phyloP scores from a whole-genome alignment of 2,888 invertebrate genomes.

The Oxyteleia sp. region DNA sequence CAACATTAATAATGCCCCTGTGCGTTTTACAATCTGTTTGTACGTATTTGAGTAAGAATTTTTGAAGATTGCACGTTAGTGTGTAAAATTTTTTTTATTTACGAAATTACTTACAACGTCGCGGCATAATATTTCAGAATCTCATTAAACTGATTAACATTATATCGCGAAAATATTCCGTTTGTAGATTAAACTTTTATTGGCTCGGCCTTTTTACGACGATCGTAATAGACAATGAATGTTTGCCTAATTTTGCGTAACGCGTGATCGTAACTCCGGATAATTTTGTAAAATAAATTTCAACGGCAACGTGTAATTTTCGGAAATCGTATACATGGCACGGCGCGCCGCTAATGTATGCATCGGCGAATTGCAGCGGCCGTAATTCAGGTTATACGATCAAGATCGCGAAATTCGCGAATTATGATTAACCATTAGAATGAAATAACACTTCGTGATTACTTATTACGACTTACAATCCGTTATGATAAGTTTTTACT shows the following conservation, averaged over 20 bases:
- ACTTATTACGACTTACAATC: conserved; percentile 30
- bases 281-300: conserved; percentile 22
- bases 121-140: too few species aligned
- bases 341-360: conserved; percentile 5
- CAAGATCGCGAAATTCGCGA: conserved; percentile 24
- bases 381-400: conserved; percentile 29
- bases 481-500: conserved; percentile 17
- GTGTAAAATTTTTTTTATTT: too few species aligned
- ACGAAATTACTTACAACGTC: too few species aligned
- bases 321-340: not conserved
- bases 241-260: not conserved
- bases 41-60: too few species aligned
- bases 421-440: conserved; percentile 47
- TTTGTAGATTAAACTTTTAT: too few species aligned
- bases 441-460: conserved; percentile 40
- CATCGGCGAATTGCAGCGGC: conserved; percentile 3
- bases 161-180: too few species aligned
- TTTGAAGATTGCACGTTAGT: not conserved
- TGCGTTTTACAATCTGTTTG: too few species aligned
- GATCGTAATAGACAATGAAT: not conserved
- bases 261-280: not conserved
- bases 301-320: conserved; percentile 26
- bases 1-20: too few species aligned
- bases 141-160: too few species aligned
- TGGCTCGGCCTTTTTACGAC: too few species aligned